Evolutionary conservation across 2,797 vertebrate genomes (phyloP), one percentile per base, ranked within the genome.

Genomic region (Neopelma chrysocephalum): DNA sequence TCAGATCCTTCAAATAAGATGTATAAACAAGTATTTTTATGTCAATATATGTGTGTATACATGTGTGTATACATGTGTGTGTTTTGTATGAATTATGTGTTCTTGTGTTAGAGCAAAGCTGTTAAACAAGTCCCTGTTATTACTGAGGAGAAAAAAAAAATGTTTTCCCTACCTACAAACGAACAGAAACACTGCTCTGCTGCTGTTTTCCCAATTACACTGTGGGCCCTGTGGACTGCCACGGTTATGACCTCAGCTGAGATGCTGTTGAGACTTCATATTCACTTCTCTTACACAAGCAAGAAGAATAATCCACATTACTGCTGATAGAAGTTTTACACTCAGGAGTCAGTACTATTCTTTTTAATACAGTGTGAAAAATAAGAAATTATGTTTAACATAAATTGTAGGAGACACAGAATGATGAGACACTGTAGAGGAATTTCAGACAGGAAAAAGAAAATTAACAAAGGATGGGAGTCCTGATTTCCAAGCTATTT

Each of bases 21-120:
- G 6, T 10, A 48, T 13, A 42, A 51, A 48, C 23, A 45, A 66
- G 10, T 40, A 73, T 72, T 78, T 81, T 8, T 57, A 7, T 31
- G 29, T 42, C 23, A 82, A 40, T 48, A 45, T 2, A 2, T 25
- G 25, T 0, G 0, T 34, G 3, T n/a, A 40, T 40, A 15, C 40
- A n/a, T n/a, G n/a, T n/a, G 27, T 51, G 50, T 51, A 14, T 27
- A 8, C 0, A 0, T 17, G 9, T 23, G 5, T 23, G 11, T 73
- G 34, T 27, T 66, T 86, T 47, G 13, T 29, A 50, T 20, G 4
- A 34, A 21, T 18, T 10, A 51, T 3, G 1, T 50, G 8, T 10
- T 69, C 50, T 31, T 54, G 15, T 62, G 15, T 66, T 82, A 42
- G 11, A 89, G 32, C 4, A 83, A 68, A 70, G 6, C 16, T 69